Base-by-base conservation (phyloP, 2,113 vertebrate genomes). In the Melospiza melodia region DNA sequence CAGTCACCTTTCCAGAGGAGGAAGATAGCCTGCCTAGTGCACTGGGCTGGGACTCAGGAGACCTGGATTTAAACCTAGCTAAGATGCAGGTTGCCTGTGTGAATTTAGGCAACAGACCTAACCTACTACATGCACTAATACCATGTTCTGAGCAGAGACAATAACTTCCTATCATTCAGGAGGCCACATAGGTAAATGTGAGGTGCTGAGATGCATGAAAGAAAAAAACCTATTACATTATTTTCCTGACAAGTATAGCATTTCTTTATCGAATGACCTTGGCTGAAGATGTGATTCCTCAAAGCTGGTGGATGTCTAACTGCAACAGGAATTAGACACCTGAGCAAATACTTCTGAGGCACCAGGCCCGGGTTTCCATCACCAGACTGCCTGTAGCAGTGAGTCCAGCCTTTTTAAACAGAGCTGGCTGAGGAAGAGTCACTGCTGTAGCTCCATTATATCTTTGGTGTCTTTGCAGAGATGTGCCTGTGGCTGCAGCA, bases 1-100 rank as follows among this genome's bases (percentile, higher is more conserved):
- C 46, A 84, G 39, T 84, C 61, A 61, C 35, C 58, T 91, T 69
- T 94, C 63, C 66, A 82, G 62, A 84, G 66, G n/a, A 81, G 44
- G 63, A 90, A 90, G 55, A 24, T 24, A 84, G 10, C 33, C 58
- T 74, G 6, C 54, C 24, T 31, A 59, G 14, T 61, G 27, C 48
- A 71, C 33, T 35, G 49, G 21, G 10, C 31, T 77, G 48, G 31
- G 43, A 61, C 35, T 54, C 0, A 0, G 44, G 52, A 35, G 4
- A 79, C 19, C 25, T 75, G 52, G 23, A 43, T 84, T 71, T 84
- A 71, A 79, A 71, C 51, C 9, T 27, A 49, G 27, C 24, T 72
- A 63, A 79, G 28, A 31, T 2, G 3, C 10, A 35, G 5, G 27
- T 73, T 94, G 39, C 11, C 68, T 66, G 5, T 71, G 15, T 87